These are phyloP conservation scores for Drosophila chauvacae DNA, from an alignment of 1,140 invertebrate species.

Conservation along the genomic window DNA sequence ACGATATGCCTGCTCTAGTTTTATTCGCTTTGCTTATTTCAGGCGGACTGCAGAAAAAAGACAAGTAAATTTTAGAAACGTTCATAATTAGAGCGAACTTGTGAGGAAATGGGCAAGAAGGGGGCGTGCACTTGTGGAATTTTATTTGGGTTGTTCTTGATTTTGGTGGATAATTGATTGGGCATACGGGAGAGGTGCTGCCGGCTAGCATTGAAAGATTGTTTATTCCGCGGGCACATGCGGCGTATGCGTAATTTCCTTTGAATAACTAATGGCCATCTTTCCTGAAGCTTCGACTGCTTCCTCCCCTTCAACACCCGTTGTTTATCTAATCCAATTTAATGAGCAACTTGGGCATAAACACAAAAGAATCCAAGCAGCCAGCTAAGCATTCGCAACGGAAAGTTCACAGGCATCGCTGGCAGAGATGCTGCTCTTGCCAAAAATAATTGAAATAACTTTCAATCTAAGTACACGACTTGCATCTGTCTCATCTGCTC, in stretches of 20 bases:
- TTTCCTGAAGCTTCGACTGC: slow-evolving; percentile 16
- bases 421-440: slow-evolving; percentile 46
- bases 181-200: slow-evolving; percentile 9
- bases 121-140: slow-evolving; percentile 55
- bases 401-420: slow-evolving; percentile 55
- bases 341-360: slow-evolving; percentile 54
- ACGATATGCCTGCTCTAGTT: slow-evolving; percentile 70
- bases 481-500: slow-evolving; percentile 31
- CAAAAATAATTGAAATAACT: slow-evolving; percentile 79
- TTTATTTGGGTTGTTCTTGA: slow-evolving; percentile 54
- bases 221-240: slow-evolving; percentile 60
- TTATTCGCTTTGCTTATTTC: slow-evolving; percentile 68
- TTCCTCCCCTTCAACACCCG: slow-evolving; percentile 27
- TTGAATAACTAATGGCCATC: slow-evolving; percentile 54
- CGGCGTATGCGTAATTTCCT: slow-evolving; percentile 74
- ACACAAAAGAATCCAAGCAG: slow-evolving; percentile 43
- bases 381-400: slow-evolving; percentile 33
- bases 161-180: slow-evolving; percentile 56
- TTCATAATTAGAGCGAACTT: slow-evolving; percentile 52
- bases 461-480: slow-evolving; percentile 50
- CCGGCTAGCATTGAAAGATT: slow-evolving; percentile 55
- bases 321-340: slow-evolving; percentile 55
- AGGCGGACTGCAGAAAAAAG: slow-evolving; percentile 36
- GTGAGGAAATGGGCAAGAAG: slow-evolving; percentile 12
- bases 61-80: slow-evolving; percentile 45